Conservation (phyloP, 2,797 vertebrate species). For the Brotula barbata region DNA sequence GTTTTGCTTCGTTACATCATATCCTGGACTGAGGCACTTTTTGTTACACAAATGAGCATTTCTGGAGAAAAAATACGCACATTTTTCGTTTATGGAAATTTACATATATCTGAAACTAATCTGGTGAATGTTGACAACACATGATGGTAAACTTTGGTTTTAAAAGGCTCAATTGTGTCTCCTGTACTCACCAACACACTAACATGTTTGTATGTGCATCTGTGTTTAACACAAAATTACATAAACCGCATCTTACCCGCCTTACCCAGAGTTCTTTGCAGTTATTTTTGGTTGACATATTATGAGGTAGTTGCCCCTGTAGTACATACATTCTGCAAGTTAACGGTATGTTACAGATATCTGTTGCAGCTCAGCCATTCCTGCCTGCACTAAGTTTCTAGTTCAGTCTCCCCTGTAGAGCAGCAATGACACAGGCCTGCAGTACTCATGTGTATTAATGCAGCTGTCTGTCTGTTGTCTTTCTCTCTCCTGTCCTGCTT, state of each 20-base stretch:
- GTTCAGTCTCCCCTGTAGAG: constrained; percentile 1
- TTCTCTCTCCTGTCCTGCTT: no score
- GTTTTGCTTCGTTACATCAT: no score
- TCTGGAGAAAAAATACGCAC: no score
- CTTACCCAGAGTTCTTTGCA: constrained; percentile 1
- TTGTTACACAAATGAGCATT: no score
- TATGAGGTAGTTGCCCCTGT: not conserved
- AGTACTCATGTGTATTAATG: not conserved
- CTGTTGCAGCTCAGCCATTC: not conserved
- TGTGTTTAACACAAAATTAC: constrained; percentile 6
- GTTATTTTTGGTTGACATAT: not conserved
- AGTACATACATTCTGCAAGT: no score
- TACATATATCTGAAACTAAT: no score
- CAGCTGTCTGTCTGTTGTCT: no score
- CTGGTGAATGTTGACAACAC: no score
- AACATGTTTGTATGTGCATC: not conserved
- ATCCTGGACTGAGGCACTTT: no score
- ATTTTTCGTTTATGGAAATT: no score
- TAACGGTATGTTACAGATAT: no score
- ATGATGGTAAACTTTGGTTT: no score
- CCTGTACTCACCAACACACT: constrained; percentile 17
- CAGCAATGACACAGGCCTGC: not conserved
- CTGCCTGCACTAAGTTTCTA: constrained; percentile 1
- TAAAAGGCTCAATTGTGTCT: not conserved
- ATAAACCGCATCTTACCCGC: not conserved